Evolutionary conservation across 2,113 vertebrate genomes (phyloP).

Genomic region (Corynorhinus townsendii): DNA sequence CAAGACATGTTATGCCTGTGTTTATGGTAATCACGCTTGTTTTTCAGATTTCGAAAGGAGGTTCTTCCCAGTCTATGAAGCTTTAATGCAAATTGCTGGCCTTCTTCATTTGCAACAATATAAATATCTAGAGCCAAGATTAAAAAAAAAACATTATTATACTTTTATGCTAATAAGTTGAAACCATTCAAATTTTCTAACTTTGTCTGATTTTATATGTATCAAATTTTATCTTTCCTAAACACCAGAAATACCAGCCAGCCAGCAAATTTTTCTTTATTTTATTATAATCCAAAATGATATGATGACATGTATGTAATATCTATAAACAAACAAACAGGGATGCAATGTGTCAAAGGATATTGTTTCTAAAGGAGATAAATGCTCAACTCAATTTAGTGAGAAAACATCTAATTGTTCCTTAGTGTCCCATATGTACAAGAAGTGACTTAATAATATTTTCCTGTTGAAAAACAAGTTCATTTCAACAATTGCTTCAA

Average conservation of each 20-base stretch:
- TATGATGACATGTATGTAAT: neutral
- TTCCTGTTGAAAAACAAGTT: neutral
- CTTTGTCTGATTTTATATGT: neutral
- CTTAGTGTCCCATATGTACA: neutral
- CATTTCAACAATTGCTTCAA: neutral
- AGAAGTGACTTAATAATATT: neutral
- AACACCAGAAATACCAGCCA: neutral
- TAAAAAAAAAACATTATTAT: constrained; percentile 3
- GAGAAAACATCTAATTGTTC: neutral
- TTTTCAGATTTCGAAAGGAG: constrained; percentile 96
- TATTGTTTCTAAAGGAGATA: neutral
- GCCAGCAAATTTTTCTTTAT: neutral
- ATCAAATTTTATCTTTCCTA: neutral
- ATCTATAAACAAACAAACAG: neutral
- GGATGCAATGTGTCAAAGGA: neutral
- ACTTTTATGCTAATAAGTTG: neutral
- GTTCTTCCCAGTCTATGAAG: constrained; percentile 94
- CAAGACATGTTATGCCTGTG: constrained; percentile 94
- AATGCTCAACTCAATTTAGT: neutral
- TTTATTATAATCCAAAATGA: neutral
- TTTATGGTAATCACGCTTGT: constrained; percentile 97
- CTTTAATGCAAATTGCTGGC: constrained; percentile 91
- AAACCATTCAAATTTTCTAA: neutral
- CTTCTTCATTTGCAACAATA: constrained; percentile 91
- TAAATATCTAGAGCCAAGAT: constrained; percentile 89